Evolutionary conservation across 2,888 invertebrate species (phyloP).

Genomic region (Amblyjoppa proteus): DNA sequence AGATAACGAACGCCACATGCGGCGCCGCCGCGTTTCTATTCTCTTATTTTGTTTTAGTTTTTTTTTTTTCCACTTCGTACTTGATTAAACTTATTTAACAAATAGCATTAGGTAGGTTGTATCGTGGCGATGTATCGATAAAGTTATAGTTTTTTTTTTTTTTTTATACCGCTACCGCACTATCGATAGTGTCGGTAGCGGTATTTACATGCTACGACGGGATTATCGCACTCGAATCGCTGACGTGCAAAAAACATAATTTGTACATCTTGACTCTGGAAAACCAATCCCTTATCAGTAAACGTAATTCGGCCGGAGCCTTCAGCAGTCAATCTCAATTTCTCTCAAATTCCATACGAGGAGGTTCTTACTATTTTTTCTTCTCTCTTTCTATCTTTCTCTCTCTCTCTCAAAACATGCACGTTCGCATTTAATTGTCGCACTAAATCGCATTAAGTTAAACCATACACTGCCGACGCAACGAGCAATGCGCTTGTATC

Average conservation of each 20-base stretch:
- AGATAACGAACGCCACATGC: slow-evolving; percentile 34
- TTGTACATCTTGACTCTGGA: slow-evolving; percentile 62
- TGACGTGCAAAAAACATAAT: slow-evolving; percentile 55
- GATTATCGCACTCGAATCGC: slow-evolving; percentile 41
- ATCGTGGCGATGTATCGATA: slow-evolving; percentile 31
- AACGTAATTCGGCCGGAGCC: slow-evolving; percentile 35
- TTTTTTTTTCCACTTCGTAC: slow-evolving; percentile 17
- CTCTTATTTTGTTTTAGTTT: not conserved
- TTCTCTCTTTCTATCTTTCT: slow-evolving; percentile 8
- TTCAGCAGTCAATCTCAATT: slow-evolving; percentile 60
- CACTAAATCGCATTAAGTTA: slow-evolving; percentile 10
- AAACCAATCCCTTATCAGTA: slow-evolving; percentile 29
- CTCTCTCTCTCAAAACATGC: slow-evolving; percentile 3
- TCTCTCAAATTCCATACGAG: slow-evolving; percentile 51
- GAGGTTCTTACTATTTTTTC: slow-evolving; percentile 5
- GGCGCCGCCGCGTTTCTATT: slow-evolving; percentile 31
- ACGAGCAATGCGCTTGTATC: not conserved
- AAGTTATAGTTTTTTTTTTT: not conserved
- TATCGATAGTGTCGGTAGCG: slow-evolving; percentile 6
- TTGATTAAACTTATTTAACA: slow-evolving; percentile 61
- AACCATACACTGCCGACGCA: not conserved
- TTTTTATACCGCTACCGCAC: slow-evolving; percentile 22
- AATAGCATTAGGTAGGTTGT: slow-evolving; percentile 47
- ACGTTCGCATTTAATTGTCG: not conserved
- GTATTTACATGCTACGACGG: slow-evolving; percentile 28